Evolutionary conservation across 2,797 vertebrate species (phyloP).

Genomic region (Chaetodon trifasciatus): DNA sequence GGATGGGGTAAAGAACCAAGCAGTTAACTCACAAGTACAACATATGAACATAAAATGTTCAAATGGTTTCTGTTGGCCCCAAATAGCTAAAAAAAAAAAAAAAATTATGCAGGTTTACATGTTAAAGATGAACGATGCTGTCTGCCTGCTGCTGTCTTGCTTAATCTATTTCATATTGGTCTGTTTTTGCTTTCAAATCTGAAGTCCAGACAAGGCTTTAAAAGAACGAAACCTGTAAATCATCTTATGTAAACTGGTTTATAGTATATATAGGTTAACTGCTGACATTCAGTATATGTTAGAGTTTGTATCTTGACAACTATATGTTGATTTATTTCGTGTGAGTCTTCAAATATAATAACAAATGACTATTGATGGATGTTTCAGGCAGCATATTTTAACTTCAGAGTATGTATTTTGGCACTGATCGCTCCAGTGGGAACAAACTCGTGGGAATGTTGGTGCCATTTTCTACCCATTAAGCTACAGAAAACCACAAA

Average conservation of each 20-base stretch:
- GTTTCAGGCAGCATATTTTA: conserved; percentile 5
- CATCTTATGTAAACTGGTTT: background rate
- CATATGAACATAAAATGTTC: background rate
- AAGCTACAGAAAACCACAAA: background rate
- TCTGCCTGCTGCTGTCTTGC: background rate
- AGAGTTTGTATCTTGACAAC: background rate
- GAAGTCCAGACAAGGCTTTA: background rate
- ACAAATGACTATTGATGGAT: background rate
- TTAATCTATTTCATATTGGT: background rate
- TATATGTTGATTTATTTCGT: conserved; percentile 5
- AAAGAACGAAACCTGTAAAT: background rate
- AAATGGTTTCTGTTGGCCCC: background rate
- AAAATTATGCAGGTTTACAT: background rate
- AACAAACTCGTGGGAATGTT: background rate
- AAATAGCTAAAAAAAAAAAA: background rate
- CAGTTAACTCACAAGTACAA: too few species aligned
- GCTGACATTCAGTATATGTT: conserved; percentile 1
- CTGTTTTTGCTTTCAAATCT: background rate
- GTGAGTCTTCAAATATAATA: background rate
- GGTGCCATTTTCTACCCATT: conserved; percentile 5
- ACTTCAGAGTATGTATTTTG: conserved; percentile 8
- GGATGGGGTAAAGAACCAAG: background rate
- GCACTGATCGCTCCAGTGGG: background rate
- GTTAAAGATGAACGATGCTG: background rate
- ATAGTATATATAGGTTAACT: background rate